Base-by-base conservation (phyloP, 2,113 vertebrate genomes). In the Microcebus murinus region DNA sequence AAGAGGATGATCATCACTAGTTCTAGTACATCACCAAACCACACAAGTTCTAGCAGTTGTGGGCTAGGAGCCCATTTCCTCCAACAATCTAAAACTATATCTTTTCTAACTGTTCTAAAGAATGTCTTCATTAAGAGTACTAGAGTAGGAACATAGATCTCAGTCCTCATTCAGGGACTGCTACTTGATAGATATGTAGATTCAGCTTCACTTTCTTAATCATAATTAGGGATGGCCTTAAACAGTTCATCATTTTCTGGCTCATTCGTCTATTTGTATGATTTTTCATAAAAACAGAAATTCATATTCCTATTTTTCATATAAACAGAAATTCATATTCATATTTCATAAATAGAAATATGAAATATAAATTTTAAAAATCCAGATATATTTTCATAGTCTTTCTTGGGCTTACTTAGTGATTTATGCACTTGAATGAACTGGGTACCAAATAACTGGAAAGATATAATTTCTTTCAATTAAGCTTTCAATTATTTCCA, bases 381-480 rank as follows among this genome's bases (percentile, higher is more conserved):
- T 83, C 57, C 13, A 36, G 89, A 36, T 90, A 1, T 48, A 29
- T 82, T 86, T 90, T 67, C 10, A n/a, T n/a, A 45, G 34, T 61
- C 90, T 76, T 91, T 89, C 79, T 82, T 36, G 76, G 7, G 36
- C 42, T 93, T 87, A 10, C 71, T 84, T 85, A 88, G 29, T 85
- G 71, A 95, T 80, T 94, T 84, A 80, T 92, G 80, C 67, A 20
- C 79, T 91, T 79, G 55, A 90, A 48, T 59, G 27, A 81, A 65
- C 57, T 61, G 59, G 71, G 39, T 85, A 52, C 31, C 74, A 50
- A 74, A 42, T 68, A 50, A 34, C 8, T 50, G 4, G 39, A 93
- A 68, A 88, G 95, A 65, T 21, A 45, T 36, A 36, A 36, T 94
- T 95, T 34, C 90, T 57, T 83, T 57, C 13, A 29, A 12, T 68